These are phyloP conservation scores for Elmis aenea DNA, from an alignment of 2,888 invertebrate species.

Conservation along the genomic window DNA sequence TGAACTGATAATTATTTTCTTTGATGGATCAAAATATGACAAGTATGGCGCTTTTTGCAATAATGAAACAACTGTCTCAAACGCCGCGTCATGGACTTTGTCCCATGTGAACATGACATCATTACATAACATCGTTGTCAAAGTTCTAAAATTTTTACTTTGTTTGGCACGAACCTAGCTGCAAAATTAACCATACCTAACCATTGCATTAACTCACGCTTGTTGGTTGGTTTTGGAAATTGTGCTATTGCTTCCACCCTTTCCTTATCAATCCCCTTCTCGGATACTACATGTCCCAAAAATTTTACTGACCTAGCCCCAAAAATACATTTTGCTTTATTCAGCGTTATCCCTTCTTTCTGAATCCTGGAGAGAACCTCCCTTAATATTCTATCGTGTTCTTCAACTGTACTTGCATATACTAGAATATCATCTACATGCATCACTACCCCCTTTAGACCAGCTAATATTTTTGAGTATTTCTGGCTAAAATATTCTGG, in stretches of 20 bases:
- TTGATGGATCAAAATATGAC: too few relatives aligned
- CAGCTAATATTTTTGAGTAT: neutral
- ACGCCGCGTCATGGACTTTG: too few relatives aligned
- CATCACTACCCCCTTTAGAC: neutral
- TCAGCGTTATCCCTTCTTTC: slow-evolving; percentile 1
- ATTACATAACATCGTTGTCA: neutral
- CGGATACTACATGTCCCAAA: slow-evolving; percentile 1
- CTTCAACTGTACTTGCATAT: neutral
- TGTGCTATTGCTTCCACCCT: neutral
- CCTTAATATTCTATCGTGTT: slow-evolving; percentile 1
- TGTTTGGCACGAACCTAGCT: neutral
- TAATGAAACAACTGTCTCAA: too few relatives aligned
- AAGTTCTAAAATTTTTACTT: slow-evolving; percentile 1
- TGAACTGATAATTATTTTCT: too few relatives aligned
- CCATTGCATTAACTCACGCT: neutral
- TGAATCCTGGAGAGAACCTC: neutral
- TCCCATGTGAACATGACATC: neutral
- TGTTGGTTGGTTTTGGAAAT: neutral
- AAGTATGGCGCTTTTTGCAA: neutral
- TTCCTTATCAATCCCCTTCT: slow-evolving; percentile 1
- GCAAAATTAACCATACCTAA: slow-evolving; percentile 3
- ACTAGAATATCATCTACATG: slow-evolving; percentile 3
- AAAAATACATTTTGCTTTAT: slow-evolving; percentile 6
- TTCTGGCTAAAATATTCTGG: neutral
- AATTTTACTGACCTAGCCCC: neutral